Base-by-base conservation (phyloP, 1,140 invertebrate genomes). In the Coboldia fuscipes region DNA sequence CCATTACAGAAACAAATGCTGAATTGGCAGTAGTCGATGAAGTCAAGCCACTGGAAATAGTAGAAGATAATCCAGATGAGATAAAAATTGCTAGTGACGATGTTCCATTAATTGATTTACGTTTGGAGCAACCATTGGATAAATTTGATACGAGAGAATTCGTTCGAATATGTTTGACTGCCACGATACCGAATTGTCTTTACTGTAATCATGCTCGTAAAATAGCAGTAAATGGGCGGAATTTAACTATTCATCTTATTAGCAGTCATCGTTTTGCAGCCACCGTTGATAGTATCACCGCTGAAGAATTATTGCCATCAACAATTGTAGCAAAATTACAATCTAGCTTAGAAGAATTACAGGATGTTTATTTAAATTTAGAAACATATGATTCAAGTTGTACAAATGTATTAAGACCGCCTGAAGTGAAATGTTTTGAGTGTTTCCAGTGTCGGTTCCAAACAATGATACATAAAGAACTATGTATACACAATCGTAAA, bases 161-260 rank as follows among this genome's bases (percentile, higher is more conserved):
- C 33, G 42, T 83, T 8, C 74, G 75, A 49, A 66, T 70, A 37
- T 81, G 78, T 49, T 58, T 83, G 17, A 58, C 63, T 37, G 64
- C 64, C 2, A 74, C 76, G 0, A 68, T 69, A 44, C 56, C 63
- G 4, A 61, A 59, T 19, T 86, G 82, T 50, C 63, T 81, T 20
- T 85, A 81, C 46, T 86, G 81, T 45, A 80, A 81, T 48, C 78
- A 84, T 57, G 78, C 76, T 0, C 61, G 75, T 15, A 70, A 74
- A 38, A 79, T 85, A 41, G 74, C 78, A 2, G 77, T 84, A 0
- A 79, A 84, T 51, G 79, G 72, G 28, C 72, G 73, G 48, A 75
- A 82, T 43, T 47, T 86, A 24, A 70, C 70, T 2, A 48, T 82
- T 10, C 81, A 86, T 47, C 65, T 83, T 45, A 66, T 84, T 3